phyloP scores from a whole-genome alignment of 2,113 vertebrate species.

The Regulus satrapa region DNA sequence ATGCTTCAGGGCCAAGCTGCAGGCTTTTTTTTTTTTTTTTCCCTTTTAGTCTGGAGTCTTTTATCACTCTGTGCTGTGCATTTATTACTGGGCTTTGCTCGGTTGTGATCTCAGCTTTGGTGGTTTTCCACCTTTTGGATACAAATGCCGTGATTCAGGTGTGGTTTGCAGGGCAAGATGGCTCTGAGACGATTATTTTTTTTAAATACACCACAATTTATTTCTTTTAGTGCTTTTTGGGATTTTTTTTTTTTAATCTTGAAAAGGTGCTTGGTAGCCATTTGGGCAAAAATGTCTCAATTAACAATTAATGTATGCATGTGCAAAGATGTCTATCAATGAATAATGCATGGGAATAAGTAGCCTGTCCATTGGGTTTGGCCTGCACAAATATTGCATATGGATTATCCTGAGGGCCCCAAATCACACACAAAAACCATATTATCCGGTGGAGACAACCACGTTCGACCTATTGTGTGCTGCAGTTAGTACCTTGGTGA shows the following conservation, averaged over 20 bases:
- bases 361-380: background rate
- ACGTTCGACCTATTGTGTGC: background rate
- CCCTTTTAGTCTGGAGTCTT: background rate
- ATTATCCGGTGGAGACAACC: background rate
- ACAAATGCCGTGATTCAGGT: background rate
- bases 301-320: constrained; percentile 50
- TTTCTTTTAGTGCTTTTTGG: background rate
- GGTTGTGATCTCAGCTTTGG: background rate
- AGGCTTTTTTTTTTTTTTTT: background rate
- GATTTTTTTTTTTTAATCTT: background rate
- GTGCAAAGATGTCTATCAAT: background rate
- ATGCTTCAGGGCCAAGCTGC: constrained; percentile 24
- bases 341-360: constrained; percentile 50
- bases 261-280: background rate
- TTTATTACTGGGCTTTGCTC: background rate
- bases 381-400: background rate
- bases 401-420: background rate
- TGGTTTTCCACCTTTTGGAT: background rate
- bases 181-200: background rate
- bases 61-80: background rate
- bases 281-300: constrained; percentile 39
- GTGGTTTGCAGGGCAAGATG: background rate
- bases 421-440: background rate
- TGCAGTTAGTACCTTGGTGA: background rate
- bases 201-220: background rate